phyloP scores from a whole-genome alignment of 2,888 invertebrate genomes.

The Nomada ruficornis region DNA sequence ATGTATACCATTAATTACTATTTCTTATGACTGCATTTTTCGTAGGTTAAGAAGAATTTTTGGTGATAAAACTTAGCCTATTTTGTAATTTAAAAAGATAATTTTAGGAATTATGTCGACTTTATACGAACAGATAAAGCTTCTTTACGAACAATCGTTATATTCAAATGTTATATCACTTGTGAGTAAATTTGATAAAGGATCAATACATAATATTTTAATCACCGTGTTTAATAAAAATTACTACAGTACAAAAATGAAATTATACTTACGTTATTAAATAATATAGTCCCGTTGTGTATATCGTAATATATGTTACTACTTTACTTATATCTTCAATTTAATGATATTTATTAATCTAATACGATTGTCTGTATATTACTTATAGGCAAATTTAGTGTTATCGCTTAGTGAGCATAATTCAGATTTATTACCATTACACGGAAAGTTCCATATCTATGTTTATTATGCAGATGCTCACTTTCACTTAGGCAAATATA shows the following conservation, averaged over 20 bases:
- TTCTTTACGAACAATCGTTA: conserved; percentile 89
- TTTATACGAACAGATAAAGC: conserved; percentile 88
- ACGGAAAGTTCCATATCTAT: conserved; percentile 89
- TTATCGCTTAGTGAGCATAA: conserved; percentile 88
- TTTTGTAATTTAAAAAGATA: conserved; percentile 15
- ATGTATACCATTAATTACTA: neutral
- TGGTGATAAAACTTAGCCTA: conserved; percentile 4
- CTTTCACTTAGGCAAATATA: conserved; percentile 88
- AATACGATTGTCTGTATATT: conserved; percentile 72
- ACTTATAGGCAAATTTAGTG: conserved; percentile 88
- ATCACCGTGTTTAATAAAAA: conserved; percentile 6
- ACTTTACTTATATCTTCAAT: conserved; percentile 7
- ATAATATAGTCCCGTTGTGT: neutral
- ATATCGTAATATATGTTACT: neutral
- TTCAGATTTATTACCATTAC: conserved; percentile 86
- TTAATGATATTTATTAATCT: neutral
- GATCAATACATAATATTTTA: conserved; percentile 5
- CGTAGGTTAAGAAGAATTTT: conserved; percentile 39
- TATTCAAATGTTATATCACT: conserved; percentile 90
- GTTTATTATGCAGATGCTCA: conserved; percentile 90
- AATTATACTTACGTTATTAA: neutral
- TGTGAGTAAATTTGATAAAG: conserved; percentile 85
- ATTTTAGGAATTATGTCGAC: conserved; percentile 84
- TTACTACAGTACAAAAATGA: neutral
- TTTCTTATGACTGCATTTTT: conserved; percentile 11